These are phyloP conservation scores for Planiliza haematocheilus DNA, from an alignment of 2,113 vertebrate species.

Conservation along the genomic window DNA sequence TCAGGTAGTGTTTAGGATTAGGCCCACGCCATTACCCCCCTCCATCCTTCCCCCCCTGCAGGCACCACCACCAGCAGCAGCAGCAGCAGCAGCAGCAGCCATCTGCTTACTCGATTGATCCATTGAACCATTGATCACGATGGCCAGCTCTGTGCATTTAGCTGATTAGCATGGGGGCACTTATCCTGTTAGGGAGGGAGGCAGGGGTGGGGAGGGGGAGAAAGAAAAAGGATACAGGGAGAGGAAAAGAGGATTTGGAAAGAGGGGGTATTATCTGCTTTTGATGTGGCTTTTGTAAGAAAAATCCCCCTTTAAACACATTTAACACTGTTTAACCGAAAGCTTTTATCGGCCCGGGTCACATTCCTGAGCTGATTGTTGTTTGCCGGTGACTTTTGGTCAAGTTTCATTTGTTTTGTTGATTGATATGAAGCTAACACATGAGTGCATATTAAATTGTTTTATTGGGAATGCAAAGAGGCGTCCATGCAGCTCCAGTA, in stretches of 20 bases:
- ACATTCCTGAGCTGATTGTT: slow-evolving; percentile 9
- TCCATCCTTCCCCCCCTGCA: slow-evolving; percentile 21
- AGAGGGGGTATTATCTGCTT: slow-evolving; percentile 56
- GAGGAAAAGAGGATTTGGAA: slow-evolving; percentile 66
- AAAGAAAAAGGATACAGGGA: slow-evolving; percentile 17
- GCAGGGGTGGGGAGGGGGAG: slow-evolving; percentile 32
- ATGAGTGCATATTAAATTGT: no score
- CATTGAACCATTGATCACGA: slow-evolving; percentile 73
- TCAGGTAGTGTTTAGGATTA: slow-evolving; percentile 69
- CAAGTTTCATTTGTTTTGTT: background rate
- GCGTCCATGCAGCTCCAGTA: no score
- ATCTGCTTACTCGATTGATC: slow-evolving; percentile 76
- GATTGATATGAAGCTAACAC: no score
- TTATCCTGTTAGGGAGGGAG: slow-evolving; percentile 76
- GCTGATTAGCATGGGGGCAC: slow-evolving; percentile 76
- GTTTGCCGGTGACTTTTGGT: background rate
- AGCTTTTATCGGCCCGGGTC: slow-evolving; percentile 18
- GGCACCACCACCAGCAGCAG: no score
- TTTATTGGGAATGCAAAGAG: no score
- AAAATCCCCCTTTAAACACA: slow-evolving; percentile 31
- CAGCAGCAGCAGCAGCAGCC: no score
- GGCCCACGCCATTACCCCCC: slow-evolving; percentile 4
- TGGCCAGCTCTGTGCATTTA: slow-evolving; percentile 67
- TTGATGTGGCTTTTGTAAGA: slow-evolving; percentile 59
- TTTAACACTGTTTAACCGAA: slow-evolving; percentile 45